Percentiles rank a stretch among this genome's conserved stretches.
Conservation (phyloP, 2,797 vertebrate species). For the Peromyscus aztecus region DNA sequence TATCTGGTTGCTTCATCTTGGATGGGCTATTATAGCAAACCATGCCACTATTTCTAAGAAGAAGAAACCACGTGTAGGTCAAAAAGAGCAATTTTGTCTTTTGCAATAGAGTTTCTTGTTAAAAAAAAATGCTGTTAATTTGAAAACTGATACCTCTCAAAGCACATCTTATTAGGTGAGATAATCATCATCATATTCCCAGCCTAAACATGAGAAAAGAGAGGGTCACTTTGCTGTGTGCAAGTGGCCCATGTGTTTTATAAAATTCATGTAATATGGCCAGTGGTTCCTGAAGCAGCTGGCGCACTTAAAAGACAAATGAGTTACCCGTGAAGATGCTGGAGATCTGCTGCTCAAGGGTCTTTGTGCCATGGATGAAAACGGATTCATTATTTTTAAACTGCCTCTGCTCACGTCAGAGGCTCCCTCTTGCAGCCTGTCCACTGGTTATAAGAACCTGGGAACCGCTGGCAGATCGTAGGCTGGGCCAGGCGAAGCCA, state of each 20-base stretch:
- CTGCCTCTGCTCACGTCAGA: slow-evolving; percentile 84
- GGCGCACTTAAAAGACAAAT: slow-evolving; percentile 57
- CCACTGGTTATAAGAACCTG: slow-evolving; percentile 83
- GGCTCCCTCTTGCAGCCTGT: slow-evolving; percentile 79
- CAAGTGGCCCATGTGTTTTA: slow-evolving; percentile 27
- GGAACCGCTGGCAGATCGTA: slow-evolving; percentile 60
- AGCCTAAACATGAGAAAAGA: slow-evolving; percentile 27
- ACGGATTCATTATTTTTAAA: slow-evolving; percentile 87
- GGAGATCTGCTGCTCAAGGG: slow-evolving; percentile 80
- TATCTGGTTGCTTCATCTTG: slow-evolving; percentile 8
- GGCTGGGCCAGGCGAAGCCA: slow-evolving; percentile 77
- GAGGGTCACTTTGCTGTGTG: neutral
- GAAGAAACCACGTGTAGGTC: slow-evolving; percentile 9
- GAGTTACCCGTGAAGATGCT: slow-evolving; percentile 72
- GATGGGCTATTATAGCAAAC: slow-evolving; percentile 25
- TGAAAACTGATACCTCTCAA: slow-evolving; percentile 46
- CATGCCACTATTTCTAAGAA: slow-evolving; percentile 61
- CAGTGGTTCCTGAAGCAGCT: neutral
- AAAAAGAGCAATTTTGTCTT: slow-evolving; percentile 68
- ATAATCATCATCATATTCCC: slow-evolving; percentile 4
- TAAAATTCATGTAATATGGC: slow-evolving; percentile 43
- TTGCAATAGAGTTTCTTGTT: slow-evolving; percentile 65
- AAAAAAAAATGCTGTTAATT: slow-evolving; percentile 62
- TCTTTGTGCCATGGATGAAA: slow-evolving; percentile 84
- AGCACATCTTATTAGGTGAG: slow-evolving; percentile 51